phyloP scores from a whole-genome alignment of 1,140 invertebrate species.

The Drosophila trapezifrons region DNA sequence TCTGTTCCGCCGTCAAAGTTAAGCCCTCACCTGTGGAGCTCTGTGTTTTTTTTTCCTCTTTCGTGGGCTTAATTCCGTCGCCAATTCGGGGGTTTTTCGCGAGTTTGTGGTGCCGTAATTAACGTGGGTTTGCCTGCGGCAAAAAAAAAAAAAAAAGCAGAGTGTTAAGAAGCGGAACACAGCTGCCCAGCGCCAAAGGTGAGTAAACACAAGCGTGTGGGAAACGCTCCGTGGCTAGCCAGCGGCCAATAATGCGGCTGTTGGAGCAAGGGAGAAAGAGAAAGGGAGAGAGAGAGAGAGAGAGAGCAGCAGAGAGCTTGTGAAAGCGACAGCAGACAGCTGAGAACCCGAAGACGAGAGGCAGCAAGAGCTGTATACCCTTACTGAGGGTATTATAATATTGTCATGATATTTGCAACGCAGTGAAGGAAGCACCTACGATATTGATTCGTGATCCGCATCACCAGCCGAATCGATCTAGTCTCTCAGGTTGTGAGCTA shows the following conservation, averaged over 20 bases:
- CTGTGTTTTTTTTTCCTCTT: background rate
- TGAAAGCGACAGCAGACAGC: conserved; percentile 10
- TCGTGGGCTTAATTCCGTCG: background rate
- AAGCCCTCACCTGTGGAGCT: conserved; percentile 1
- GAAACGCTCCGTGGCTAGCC: background rate
- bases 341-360: background rate
- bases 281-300: background rate
- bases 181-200: conserved; percentile 17
- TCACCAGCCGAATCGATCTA: too few relatives aligned
- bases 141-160: background rate
- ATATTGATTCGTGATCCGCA: too few relatives aligned
- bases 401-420: too few relatives aligned
- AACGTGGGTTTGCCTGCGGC: conserved; percentile 24
- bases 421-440: too few relatives aligned
- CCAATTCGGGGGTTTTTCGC: conserved; percentile 28
- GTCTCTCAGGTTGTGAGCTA: too few relatives aligned
- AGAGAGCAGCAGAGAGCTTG: background rate
- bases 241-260: too few relatives aligned
- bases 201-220: conserved; percentile 30
- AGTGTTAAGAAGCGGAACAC: conserved; percentile 4
- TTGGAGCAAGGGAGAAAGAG: background rate
- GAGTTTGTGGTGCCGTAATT: conserved; percentile 27
- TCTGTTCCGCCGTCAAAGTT: conserved; percentile 1
- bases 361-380: too few relatives aligned
- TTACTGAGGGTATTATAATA: too few relatives aligned